Evolutionary conservation across 2,113 vertebrate species (phyloP).

Genomic region (Chaetodon trifascialis): DNA sequence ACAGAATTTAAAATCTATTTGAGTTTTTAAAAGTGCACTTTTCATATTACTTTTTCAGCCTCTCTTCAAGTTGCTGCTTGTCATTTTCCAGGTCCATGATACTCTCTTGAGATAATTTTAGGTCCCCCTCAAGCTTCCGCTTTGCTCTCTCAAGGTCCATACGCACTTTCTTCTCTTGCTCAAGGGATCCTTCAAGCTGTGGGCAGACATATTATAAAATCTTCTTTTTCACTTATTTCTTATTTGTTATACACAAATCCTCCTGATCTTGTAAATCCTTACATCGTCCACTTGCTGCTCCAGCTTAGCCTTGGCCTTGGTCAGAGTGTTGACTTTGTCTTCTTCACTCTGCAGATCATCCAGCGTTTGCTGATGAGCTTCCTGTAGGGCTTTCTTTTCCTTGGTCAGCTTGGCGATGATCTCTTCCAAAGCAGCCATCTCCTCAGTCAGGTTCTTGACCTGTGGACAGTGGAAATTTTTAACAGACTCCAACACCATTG

Average conservation of each 20-base stretch:
- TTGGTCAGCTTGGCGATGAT: constrained; percentile 90
- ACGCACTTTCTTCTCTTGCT: constrained; percentile 89
- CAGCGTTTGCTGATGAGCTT: constrained; percentile 91
- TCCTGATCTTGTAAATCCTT: constrained; percentile 53
- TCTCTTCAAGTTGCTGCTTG: constrained; percentile 88
- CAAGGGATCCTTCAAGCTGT: constrained; percentile 89
- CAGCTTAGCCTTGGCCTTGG: constrained; percentile 90
- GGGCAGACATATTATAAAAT: neutral
- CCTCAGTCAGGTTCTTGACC: constrained; percentile 93
- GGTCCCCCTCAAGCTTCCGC: constrained; percentile 88
- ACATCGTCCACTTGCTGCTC: constrained; percentile 94
- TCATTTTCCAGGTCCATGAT: constrained; percentile 90
- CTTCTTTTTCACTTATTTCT: too few relatives aligned
- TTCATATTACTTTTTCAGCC: constrained; percentile 85
- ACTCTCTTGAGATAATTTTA: constrained; percentile 87
- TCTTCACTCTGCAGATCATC: constrained; percentile 94
- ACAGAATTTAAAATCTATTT: too few relatives aligned
- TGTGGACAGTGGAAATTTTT: constrained; percentile 46
- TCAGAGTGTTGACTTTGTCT: constrained; percentile 92
- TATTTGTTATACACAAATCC: too few relatives aligned
- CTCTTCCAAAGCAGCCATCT: constrained; percentile 92
- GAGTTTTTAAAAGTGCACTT: too few relatives aligned
- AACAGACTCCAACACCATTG: too few relatives aligned
- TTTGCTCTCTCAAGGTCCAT: constrained; percentile 89
- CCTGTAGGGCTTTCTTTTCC: constrained; percentile 93